Evolutionary conservation across 2,888 invertebrate species (phyloP).

Genomic region (Aquatica leii): DNA sequence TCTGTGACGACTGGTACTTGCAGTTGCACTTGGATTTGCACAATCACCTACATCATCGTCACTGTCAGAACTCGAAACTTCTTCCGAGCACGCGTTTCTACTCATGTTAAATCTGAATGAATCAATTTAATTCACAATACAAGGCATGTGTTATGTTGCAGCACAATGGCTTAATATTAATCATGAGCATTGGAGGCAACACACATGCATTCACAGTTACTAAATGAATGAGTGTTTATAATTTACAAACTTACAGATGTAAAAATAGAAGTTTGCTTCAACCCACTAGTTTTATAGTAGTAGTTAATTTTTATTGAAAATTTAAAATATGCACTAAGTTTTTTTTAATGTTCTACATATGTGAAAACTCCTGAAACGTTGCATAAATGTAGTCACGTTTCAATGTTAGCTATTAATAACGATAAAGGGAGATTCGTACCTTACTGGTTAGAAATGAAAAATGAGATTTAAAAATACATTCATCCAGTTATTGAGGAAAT

Average conservation of each 20-base stretch:
- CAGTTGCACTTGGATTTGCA: constrained; percentile 14
- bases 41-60: constrained; percentile 33
- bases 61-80: constrained; percentile 35
- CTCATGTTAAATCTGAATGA: too few relatives aligned
- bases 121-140: neutral
- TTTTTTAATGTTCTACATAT: too few relatives aligned
- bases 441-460: too few relatives aligned
- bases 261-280: constrained; percentile 26
- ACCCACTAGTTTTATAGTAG: neutral
- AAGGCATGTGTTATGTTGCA: neutral
- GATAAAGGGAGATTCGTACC: too few relatives aligned
- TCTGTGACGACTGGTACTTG: constrained; percentile 24
- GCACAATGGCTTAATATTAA: too few relatives aligned
- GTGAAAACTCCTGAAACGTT: too few relatives aligned
- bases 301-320: too few relatives aligned
- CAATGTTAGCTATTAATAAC: too few relatives aligned
- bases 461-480: too few relatives aligned
- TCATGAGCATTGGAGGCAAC: neutral
- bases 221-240: constrained; percentile 31
- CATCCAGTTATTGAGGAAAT: too few relatives aligned
- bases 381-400: too few relatives aligned
- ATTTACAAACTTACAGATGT: constrained; percentile 30
- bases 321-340: too few relatives aligned
- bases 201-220: neutral
- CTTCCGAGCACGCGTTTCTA: neutral